Evolutionary conservation across 2,113 vertebrate genomes (phyloP), one percentile per base, ranked within the genome.

Genomic region (Spea multiplicata): DNA sequence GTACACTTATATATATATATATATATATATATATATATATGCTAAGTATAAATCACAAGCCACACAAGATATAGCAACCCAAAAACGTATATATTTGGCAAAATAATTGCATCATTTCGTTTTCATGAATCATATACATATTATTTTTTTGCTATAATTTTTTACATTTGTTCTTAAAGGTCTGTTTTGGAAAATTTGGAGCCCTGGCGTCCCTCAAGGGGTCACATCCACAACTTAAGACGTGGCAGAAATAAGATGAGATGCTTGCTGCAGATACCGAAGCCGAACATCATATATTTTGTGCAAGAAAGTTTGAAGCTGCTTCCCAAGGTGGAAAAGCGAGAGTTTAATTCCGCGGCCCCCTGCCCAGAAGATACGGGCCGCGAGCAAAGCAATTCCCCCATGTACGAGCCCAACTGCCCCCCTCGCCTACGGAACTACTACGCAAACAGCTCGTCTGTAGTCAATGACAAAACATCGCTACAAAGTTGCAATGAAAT

Each of bases 271-370:
- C 62, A 73, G 10, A 17, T 72, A 13, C 45, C n/a, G 72, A 4
- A 71, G 76, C 87, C 88, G 67, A 84, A 88, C 3, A 87, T 92
- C 61, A 80, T 92, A 45, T 86, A 87, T 78, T 90, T 93, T 72
- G 86, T 93, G 53, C 91, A 88, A 74, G 93, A 94, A 83, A 90
- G 90, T 17, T 89, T 91, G 6, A 81, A 82, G 52, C 69, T 48
- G 2, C 74, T 83, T 55, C 57, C 73, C 5, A 66, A 64, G 66
- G 4, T 50, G 4, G 75, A 66, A 55, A 57, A 46, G 0, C 9
- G 53, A 47, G 70, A 44, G 6, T 8, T 16, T 30, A 44, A 53
- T 0, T 30, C 5, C 61, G 16, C 62, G 8, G n/a, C 76, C 8
- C 44, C 14, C 47, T 62, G n/a, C 3, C 7, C 49, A 17, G 69